A percentile compares a stretch with the other conserved stretches of the same genome.
phyloP scores from a whole-genome alignment of 1,140 invertebrate genomes.

The Plodia interpunctella region DNA sequence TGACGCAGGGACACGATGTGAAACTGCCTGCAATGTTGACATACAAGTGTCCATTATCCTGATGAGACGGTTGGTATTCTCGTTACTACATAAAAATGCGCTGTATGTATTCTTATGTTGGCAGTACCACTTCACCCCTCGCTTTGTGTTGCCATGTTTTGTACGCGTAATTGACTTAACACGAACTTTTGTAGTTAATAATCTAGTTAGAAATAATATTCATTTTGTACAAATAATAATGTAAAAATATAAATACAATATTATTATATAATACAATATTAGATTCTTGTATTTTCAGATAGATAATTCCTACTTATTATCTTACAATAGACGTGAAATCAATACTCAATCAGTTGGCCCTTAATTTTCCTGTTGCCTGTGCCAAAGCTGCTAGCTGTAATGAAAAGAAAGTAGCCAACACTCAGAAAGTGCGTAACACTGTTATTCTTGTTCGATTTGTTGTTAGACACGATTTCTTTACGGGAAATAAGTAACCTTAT shows the following conservation, averaged over 20 bases:
- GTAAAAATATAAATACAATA: no score
- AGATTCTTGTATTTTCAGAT: no score
- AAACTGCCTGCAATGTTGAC: conserved; percentile 27
- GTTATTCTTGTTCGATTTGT: conserved; percentile 22
- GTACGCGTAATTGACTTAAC: conserved; percentile 26
- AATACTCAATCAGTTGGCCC: no score
- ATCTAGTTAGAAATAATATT: no score
- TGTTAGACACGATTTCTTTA: conserved; percentile 8
- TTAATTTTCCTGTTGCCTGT: not conserved
- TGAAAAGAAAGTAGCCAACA: conserved; percentile 7
- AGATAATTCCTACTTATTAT: no score
- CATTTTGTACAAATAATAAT: no score
- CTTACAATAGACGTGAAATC: no score
- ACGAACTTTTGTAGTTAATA: not conserved
- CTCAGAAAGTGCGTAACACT: conserved; percentile 22
- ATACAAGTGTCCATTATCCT: conserved; percentile 45
- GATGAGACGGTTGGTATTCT: conserved; percentile 29
- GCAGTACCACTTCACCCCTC: not conserved
- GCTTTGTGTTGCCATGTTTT: conserved; percentile 15
- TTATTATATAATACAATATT: no score
- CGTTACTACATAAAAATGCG: conserved; percentile 28
- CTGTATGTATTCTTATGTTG: conserved; percentile 13
- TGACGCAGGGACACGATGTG: conserved; percentile 16
- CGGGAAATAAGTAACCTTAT: conserved; percentile 4
- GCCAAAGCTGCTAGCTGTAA: no score